Percentiles rank a stretch among this genome's conserved stretches.
Conservation (phyloP, 2,888 invertebrate genomes). For the Parnassius orleans region DNA sequence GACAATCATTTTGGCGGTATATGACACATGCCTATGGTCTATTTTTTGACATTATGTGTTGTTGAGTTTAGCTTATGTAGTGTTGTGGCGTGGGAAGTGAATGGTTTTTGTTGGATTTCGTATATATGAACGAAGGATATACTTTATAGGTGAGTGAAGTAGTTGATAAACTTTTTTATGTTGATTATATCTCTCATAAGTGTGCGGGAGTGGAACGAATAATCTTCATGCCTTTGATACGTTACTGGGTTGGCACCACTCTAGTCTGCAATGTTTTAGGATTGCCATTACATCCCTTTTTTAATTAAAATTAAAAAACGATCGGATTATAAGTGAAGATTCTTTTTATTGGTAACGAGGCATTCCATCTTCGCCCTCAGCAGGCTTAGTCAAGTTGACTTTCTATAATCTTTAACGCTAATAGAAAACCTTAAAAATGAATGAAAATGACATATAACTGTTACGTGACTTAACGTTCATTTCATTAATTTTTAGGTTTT, state of each 20-base stretch:
- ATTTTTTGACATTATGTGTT: slow-evolving; percentile 32
- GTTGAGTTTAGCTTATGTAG: slow-evolving; percentile 24
- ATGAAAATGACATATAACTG: too few relatives aligned
- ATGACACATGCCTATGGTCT: slow-evolving; percentile 32
- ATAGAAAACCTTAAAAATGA: too few relatives aligned
- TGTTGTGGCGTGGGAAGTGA: slow-evolving; percentile 28
- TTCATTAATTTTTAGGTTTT: too few relatives aligned
- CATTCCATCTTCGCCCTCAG: too few relatives aligned
- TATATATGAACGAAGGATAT: slow-evolving; percentile 3
- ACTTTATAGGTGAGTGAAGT: slow-evolving; percentile 9
- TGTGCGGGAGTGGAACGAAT: background rate
- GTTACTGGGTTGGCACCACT: background rate
- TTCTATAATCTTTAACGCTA: too few relatives aligned
- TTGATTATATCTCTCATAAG: background rate
- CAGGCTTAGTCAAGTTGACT: too few relatives aligned
- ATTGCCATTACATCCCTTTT: too few relatives aligned
- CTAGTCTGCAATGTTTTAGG: too few relatives aligned
- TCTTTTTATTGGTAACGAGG: too few relatives aligned
- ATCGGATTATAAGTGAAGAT: too few relatives aligned
- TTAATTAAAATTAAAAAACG: too few relatives aligned
- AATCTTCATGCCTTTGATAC: background rate
- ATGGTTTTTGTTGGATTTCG: slow-evolving; percentile 18
- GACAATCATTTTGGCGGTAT: slow-evolving; percentile 36
- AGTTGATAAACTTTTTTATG: background rate
- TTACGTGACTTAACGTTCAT: too few relatives aligned